phyloP scores from a whole-genome alignment of 2,888 invertebrate species.

The Lissonota sp. region DNA sequence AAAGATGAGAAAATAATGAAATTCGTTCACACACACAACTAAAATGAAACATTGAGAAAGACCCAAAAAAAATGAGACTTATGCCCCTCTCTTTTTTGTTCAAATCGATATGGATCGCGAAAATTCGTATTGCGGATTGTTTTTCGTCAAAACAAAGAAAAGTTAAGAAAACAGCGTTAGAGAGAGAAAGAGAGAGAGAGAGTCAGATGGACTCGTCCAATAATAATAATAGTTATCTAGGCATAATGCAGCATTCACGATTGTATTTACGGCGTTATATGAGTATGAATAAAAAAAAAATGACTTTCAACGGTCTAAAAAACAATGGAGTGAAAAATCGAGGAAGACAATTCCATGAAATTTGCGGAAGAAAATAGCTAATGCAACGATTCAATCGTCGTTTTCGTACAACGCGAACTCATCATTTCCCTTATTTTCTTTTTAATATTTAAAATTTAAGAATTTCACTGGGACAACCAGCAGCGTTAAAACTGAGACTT shows the following conservation, averaged over 20 bases:
- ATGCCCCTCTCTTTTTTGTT: constrained; percentile 34
- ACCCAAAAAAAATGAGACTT: constrained; percentile 1
- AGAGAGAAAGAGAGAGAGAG: constrained; percentile 56
- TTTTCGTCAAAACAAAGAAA: constrained; percentile 32
- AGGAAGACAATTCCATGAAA: not conserved
- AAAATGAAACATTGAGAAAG: not conserved
- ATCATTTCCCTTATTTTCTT: no score
- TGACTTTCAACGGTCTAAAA: constrained; percentile 60
- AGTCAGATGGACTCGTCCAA: constrained; percentile 57
- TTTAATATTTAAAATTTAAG: no score
- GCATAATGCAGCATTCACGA: constrained; percentile 67
- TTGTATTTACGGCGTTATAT: constrained; percentile 67
- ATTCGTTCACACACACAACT: not conserved
- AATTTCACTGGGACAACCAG: no score
- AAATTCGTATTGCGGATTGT: constrained; percentile 55
- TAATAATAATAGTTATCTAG: constrained; percentile 65
- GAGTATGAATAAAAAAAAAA: constrained; percentile 64
- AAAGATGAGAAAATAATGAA: not conserved
- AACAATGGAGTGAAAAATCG: constrained; percentile 16
- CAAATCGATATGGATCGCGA: constrained; percentile 45
- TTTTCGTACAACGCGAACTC: no score
- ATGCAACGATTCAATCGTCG: no score
- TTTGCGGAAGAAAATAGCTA: no score
- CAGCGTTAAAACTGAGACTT: no score
- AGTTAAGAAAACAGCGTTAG: constrained; percentile 22